Evolutionary conservation across 2,888 invertebrate genomes (phyloP), one percentile per base, ranked within the genome.

Genomic region (Tenthredo distinguenda): DNA sequence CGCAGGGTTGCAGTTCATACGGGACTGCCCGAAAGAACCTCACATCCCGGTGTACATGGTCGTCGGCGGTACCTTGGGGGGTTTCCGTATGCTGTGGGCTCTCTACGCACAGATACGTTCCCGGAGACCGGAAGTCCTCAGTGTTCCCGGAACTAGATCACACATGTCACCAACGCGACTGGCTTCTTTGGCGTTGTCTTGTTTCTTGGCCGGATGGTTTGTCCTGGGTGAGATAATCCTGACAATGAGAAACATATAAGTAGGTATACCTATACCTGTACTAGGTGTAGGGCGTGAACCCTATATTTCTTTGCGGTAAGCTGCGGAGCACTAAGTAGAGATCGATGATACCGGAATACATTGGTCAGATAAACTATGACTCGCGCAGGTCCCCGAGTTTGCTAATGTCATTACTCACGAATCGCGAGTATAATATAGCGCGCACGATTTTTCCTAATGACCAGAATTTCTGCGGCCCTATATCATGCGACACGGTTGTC

Each of bases 21-120:
- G 96, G 31, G 97, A 97, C 91, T 98, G 98, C 89, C 97, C 97
- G 0, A 95, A 95, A 74, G 96, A 97, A 93, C 96, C 96, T 0
- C 95, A 96, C 86, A 96, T 98, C 87, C 97, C 97, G 0, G 95
- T 97, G 40, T 98, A 97, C 94, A 96, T 97, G 96, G 95, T 97
- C 85, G 97, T 97, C n/a, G 97, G 97, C 0, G 98, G 97, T 0
- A 95, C 96, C 12, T 95, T 97, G 15, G 97, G 97, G 0, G 95
- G 96, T 21, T 94, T 96, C 1, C 96, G 97, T 87, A 95, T 97
- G 91, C 90, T 91, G 62, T 91, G 93, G 90, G 90, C 91, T 6
- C 88, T 93, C 3, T 93, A 93, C 85, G 90, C 91, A 5, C 93
- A 92, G 86, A 92, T 93, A 86, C 90, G 91, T 34, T 92, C 93